Conservation (phyloP, 2,113 vertebrate genomes). For the Lampris incognitus region DNA sequence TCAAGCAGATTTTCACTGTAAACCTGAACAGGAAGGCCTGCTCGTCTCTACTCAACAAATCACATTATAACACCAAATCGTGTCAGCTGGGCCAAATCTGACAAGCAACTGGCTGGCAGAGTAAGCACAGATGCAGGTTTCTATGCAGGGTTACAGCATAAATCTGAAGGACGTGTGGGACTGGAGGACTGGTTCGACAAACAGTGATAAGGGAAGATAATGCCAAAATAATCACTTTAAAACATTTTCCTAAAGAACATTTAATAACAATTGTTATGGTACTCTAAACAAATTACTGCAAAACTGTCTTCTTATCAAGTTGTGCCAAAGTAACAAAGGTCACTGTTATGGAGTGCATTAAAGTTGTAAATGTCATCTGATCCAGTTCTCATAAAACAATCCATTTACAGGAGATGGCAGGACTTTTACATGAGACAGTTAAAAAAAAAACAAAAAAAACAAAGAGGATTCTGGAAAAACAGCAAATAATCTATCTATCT, state of each 20-base stretch:
- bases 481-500: background rate
- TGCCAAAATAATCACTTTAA: conserved; percentile 22
- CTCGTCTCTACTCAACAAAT: too few relatives aligned
- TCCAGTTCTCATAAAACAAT: too few relatives aligned
- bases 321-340: conserved; percentile 13
- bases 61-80: too few relatives aligned
- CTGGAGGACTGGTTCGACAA: background rate
- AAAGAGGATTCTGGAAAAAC: background rate
- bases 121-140: too few relatives aligned
- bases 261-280: conserved; percentile 3
- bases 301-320: conserved; percentile 14
- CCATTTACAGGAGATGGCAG: too few relatives aligned
- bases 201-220: background rate
- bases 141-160: too few relatives aligned
- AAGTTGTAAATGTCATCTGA: background rate
- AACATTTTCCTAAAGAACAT: conserved; percentile 29
- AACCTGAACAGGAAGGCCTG: too few relatives aligned
- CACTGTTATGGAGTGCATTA: background rate
- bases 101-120: too few relatives aligned
- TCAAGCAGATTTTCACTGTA: background rate
- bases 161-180: too few relatives aligned
- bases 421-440: conserved; percentile 4
- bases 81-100: too few relatives aligned
- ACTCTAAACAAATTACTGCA: background rate
- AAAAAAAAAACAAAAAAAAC: background rate